Evolutionary conservation across 2,797 vertebrate genomes (phyloP).

Genomic region (Onychomys leucogaster): DNA sequence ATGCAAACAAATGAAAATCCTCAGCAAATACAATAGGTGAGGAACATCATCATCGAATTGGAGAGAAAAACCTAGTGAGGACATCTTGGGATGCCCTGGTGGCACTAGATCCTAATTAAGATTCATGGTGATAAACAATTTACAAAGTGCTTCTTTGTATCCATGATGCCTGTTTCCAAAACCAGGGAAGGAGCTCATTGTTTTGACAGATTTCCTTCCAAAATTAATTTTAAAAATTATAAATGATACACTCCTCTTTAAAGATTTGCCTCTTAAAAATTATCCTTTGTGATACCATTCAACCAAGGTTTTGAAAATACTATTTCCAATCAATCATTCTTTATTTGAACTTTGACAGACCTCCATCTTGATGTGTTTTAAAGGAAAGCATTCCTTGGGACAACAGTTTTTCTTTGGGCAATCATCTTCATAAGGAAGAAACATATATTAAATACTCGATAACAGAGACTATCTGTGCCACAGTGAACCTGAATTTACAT

Average conservation of each 20-base stretch:
- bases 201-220: conserved; percentile 29
- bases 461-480: too few species aligned
- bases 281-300: not conserved
- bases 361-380: not conserved
- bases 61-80: not conserved
- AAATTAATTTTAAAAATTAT: conserved; percentile 46
- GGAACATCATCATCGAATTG: not conserved
- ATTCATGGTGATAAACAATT: not conserved
- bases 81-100: not conserved
- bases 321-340: not conserved
- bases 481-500: too few species aligned
- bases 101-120: not conserved
- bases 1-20: not conserved
- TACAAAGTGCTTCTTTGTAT: not conserved
- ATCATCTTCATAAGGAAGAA: not conserved
- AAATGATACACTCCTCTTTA: not conserved
- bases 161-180: not conserved
- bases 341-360: not conserved
- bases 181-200: not conserved
- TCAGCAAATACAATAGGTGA: not conserved
- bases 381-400: not conserved
- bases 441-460: not conserved
- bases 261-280: conserved; percentile 16
- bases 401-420: not conserved
- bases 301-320: not conserved